phyloP scores from a whole-genome alignment of 2,797 vertebrate species.

The Gymnoscopelus braueri region DNA sequence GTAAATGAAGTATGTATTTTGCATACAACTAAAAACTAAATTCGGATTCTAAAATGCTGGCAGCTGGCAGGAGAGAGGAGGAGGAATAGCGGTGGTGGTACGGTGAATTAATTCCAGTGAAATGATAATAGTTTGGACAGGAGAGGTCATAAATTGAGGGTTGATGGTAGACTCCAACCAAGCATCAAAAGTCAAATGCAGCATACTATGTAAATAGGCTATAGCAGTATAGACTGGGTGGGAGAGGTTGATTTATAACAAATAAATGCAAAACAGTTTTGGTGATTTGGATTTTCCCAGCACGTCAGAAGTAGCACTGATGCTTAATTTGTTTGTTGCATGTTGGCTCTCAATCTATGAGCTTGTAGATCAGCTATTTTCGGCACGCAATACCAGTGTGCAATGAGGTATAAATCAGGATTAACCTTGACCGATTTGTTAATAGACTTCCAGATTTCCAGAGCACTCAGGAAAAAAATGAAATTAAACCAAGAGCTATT shows the following conservation, averaged over 20 bases:
- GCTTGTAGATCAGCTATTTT: no score
- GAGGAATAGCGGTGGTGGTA: background rate
- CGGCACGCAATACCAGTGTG: background rate
- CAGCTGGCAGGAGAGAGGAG: background rate
- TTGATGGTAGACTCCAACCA: background rate
- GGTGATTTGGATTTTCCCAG: no score
- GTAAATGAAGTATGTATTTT: slow-evolving; percentile 88
- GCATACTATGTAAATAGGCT: no score
- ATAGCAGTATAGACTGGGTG: no score
- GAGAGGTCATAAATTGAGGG: background rate
- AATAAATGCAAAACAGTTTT: no score
- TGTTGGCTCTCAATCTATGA: no score
- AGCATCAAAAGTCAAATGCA: background rate
- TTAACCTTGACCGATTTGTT: background rate
- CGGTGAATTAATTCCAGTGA: no score
- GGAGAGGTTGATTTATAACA: no score
- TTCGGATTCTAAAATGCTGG: background rate
- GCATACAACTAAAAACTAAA: slow-evolving; percentile 72
- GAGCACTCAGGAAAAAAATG: background rate
- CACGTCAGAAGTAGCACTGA: no score
- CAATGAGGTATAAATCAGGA: background rate
- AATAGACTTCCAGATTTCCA: slow-evolving; percentile 4
- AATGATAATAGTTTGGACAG: no score
- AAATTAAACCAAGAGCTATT: slow-evolving; percentile 10
- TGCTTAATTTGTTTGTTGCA: no score